Evolutionary conservation across 2,113 vertebrate genomes (phyloP), one percentile per base, ranked within the genome.

Genomic region (Dolichallabes microphthalmus): DNA sequence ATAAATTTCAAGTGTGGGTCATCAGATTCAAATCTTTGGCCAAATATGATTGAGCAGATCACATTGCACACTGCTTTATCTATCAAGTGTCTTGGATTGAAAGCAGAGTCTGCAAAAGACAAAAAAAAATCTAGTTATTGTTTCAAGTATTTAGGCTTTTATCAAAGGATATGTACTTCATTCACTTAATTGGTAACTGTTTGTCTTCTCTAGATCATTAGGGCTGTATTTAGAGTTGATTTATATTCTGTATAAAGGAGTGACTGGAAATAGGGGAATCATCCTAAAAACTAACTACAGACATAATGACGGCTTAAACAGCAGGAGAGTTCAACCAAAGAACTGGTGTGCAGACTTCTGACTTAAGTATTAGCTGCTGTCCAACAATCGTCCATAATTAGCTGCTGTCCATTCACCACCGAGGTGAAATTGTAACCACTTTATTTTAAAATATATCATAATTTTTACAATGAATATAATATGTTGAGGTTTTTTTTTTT

Each of bases 31-130:
- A 90, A 91, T 64, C 90, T 88, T 22, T 86, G 68, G 1, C 90
- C 90, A 86, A 92, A 90, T 1, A 92, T 80, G 60, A 91, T 76
- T 61, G 86, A 89, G 57, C 88, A 91, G 82, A 92, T 88, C 19
- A 92, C 82, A 82, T 89, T 91, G 61, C 73, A 32, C 10, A 90
- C 77, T 20, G 89, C 78, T 53, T 84, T 85, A 22, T 52, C 30
- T 69, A 92, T 8, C 8, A 88, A 20, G 19, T 63, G 15, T 82
- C 30, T 80, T 27, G 89, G 90, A 73, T 76, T 87, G 39, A 91
- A 89, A 15, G 58, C 45, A 52, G 68, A 83, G 32, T 76, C 89
- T 92, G 85, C 35, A 19, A 86, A 25, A 81, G 27, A 80, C 45
- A 77, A 85, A 20, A 82, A 55, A 64, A 68, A 68, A 11, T 19